phyloP scores from a whole-genome alignment of 2,888 invertebrate species.

The Caenorhabditis angaria region DNA sequence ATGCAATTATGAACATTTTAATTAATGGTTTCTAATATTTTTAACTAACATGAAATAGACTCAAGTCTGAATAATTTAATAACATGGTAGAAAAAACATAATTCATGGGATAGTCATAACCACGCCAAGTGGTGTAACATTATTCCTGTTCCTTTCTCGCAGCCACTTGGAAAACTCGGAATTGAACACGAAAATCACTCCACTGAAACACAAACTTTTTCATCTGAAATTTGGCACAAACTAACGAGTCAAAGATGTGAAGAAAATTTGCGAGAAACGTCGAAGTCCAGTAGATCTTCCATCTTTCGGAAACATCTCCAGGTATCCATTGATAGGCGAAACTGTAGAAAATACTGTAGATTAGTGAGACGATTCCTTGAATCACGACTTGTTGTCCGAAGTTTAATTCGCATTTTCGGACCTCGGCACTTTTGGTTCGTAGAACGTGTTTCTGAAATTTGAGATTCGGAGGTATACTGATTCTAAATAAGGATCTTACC shows the following conservation, averaged over 20 bases:
- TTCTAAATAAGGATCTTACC: neutral
- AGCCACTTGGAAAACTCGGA: no score
- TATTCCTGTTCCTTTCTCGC: no score
- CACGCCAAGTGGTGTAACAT: no score
- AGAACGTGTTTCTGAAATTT: constrained; percentile 12
- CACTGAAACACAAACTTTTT: no score
- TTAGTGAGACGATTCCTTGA: constrained; percentile 21
- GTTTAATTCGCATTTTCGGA: constrained; percentile 14
- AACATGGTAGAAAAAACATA: no score
- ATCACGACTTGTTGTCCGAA: constrained; percentile 21
- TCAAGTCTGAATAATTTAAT: no score
- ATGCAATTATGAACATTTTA: no score
- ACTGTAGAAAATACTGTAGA: constrained; percentile 18
- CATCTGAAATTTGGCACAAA: no score
- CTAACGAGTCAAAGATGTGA: constrained; percentile 26
- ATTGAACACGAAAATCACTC: no score
- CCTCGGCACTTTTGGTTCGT: neutral
- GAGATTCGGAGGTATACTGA: neutral
- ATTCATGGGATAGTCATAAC: no score
- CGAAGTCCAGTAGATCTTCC: constrained; percentile 26
- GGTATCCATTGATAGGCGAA: constrained; percentile 15
- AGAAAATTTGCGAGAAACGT: constrained; percentile 21
- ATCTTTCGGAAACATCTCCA: constrained; percentile 11
- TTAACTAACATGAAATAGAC: no score
- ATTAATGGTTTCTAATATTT: no score